Conservation (phyloP, 2,888 invertebrate genomes). For the Xestia sexstrigata region DNA sequence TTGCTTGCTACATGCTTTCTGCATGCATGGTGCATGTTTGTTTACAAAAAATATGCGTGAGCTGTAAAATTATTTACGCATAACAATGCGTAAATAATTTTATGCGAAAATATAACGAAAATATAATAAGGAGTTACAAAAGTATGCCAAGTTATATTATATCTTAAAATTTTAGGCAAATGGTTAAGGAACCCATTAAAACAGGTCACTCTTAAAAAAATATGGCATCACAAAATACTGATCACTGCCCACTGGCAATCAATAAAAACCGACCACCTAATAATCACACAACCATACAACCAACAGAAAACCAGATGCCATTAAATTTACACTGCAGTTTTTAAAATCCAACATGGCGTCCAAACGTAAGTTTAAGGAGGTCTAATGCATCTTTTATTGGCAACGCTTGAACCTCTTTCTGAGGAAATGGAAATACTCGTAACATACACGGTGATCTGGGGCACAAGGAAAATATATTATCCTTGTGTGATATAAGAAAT, state of each 20-base stretch:
- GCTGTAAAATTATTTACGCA: no score
- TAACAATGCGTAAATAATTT: no score
- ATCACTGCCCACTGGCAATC: neutral
- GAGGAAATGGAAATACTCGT: conserved; percentile 41
- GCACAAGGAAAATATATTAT: conserved; percentile 9
- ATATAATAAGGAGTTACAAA: no score
- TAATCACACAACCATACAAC: neutral
- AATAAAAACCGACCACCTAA: neutral
- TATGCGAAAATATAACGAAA: no score
- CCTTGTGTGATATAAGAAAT: neutral
- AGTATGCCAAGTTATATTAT: no score
- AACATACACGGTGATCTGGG: conserved; percentile 15
- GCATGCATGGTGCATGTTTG: no score
- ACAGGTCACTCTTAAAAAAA: no score
- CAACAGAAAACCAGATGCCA: conserved; percentile 13
- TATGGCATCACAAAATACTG: no score
- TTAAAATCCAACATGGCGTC: conserved; percentile 49
- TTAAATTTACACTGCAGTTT: conserved; percentile 26
- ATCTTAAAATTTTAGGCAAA: no score
- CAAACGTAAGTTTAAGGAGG: conserved; percentile 40
- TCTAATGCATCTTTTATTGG: conserved; percentile 59
- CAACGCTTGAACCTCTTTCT: conserved; percentile 33
- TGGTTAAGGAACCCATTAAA: no score
- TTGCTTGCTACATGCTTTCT: no score
- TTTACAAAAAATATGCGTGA: no score